These are phyloP conservation scores for Rapana venosa DNA, from an alignment of 2,888 invertebrate genomes.

Conservation along the genomic window DNA sequence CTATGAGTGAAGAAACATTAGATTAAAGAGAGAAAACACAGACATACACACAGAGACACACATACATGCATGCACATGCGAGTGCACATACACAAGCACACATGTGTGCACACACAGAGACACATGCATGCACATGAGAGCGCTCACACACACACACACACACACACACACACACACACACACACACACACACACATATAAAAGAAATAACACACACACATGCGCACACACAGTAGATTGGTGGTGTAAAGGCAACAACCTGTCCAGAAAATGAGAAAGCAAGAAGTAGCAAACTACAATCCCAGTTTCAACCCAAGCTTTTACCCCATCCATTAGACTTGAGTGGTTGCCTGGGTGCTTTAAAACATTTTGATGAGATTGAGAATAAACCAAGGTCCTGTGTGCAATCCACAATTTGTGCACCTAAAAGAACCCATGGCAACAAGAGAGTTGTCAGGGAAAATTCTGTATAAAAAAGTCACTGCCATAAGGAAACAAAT, in stretches of 20 bases:
- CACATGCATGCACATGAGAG: background rate
- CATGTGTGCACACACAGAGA: slow-evolving; percentile 1
- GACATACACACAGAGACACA: background rate
- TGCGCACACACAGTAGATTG: too few species aligned
- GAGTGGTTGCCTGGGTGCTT: too few species aligned
- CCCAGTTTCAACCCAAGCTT: too few species aligned
- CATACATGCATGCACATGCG: background rate
- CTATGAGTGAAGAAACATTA: too few species aligned
- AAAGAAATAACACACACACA: background rate
- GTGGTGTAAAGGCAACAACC: too few species aligned
- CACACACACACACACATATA: too few species aligned
- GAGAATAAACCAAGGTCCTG: background rate
- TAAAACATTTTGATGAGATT: background rate
- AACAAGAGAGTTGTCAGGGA: background rate
- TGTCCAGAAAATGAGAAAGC: too few species aligned
- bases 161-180: background rate
- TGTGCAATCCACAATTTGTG: background rate
- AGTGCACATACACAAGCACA: background rate
- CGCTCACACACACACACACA: background rate
- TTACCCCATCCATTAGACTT: too few species aligned
- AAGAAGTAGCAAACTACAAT: too few species aligned
- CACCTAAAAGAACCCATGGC: background rate
- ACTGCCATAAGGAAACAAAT: background rate
- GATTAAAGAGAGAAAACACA: background rate
- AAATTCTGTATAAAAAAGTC: background rate